Percentiles rank a stretch among this genome's conserved stretches.
These are phyloP conservation scores for Aphidius gifuensis DNA, from an alignment of 1,140 invertebrate genomes.

Conservation along the genomic window DNA sequence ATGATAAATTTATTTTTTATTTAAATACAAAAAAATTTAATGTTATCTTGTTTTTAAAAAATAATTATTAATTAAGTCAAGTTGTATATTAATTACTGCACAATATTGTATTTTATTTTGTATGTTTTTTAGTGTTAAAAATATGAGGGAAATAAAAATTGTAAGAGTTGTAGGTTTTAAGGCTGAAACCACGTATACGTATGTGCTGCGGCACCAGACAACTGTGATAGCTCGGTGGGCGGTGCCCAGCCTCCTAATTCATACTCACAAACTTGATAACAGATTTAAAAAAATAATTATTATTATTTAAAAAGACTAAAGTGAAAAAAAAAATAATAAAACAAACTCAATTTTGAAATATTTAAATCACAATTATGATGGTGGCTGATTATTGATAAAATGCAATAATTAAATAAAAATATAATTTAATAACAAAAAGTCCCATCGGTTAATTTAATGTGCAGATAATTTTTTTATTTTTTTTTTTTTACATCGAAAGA, in stretches of 20 bases:
- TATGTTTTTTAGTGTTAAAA: constrained; percentile 14
- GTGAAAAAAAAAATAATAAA: constrained; percentile 10
- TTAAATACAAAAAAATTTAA: too few species aligned
- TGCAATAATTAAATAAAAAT: too few species aligned
- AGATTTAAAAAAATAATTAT: constrained; percentile 25
- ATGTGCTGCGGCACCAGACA: constrained; percentile 57
- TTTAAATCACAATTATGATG: too few species aligned
- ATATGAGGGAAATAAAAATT: constrained; percentile 30
- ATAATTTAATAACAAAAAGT: too few species aligned
- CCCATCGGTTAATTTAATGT: too few species aligned
- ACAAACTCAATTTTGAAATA: neutral
- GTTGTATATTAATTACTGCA: neutral
- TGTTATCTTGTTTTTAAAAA: neutral
- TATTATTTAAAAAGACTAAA: too few species aligned
- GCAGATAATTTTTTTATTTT: too few species aligned
- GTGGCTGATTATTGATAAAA: neutral
- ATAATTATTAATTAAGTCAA: neutral
- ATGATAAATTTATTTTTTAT: too few species aligned
- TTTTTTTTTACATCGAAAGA: too few species aligned
- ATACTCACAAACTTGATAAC: constrained; percentile 50
- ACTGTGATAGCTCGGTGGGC: constrained; percentile 58
- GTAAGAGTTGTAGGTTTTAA: constrained; percentile 53
- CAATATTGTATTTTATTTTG: constrained; percentile 3
- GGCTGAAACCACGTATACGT: constrained; percentile 58
- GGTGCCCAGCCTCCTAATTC: constrained; percentile 58